phyloP scores from a whole-genome alignment of 2,888 invertebrate genomes.

The Yponomeuta malinellus region DNA sequence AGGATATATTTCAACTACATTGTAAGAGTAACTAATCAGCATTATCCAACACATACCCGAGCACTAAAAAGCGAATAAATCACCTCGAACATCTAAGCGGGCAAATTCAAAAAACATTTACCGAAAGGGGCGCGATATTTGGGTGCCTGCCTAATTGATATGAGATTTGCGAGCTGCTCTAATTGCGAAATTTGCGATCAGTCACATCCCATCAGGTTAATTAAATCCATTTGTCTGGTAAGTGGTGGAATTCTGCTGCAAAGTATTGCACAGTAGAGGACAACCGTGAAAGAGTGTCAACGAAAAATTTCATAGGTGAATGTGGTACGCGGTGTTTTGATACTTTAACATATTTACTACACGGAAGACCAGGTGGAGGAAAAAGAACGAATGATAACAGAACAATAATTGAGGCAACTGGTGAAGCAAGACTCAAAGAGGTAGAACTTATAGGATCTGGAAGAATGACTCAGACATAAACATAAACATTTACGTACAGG shows the following conservation, averaged over 20 bases:
- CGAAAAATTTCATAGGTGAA: slow-evolving; percentile 24
- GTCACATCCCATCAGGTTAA: slow-evolving; percentile 72
- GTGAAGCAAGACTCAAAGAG: too few relatives aligned
- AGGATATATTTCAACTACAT: too few relatives aligned
- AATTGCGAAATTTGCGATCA: slow-evolving; percentile 73
- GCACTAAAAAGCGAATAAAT: slow-evolving; percentile 43
- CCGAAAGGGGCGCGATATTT: slow-evolving; percentile 62
- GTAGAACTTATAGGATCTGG: too few relatives aligned
- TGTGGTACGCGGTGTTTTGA: slow-evolving; percentile 20
- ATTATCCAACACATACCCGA: not conserved
- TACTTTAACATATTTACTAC: slow-evolving; percentile 4
- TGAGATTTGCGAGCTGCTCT: slow-evolving; percentile 73
- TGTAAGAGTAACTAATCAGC: not conserved
- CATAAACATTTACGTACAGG: too few relatives aligned
- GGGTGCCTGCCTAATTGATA: slow-evolving; percentile 74
- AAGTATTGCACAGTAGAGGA: slow-evolving; percentile 17
- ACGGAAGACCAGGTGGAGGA: not conserved
- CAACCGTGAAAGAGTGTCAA: slow-evolving; percentile 22
- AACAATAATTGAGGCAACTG: too few relatives aligned
- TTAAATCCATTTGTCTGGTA: slow-evolving; percentile 71
- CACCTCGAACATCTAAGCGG: slow-evolving; percentile 49
- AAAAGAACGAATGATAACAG: not conserved
- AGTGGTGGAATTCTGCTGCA: slow-evolving; percentile 30
- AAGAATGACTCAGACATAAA: not conserved
- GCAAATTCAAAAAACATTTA: slow-evolving; percentile 70